phyloP scores from a whole-genome alignment of 2,113 vertebrate species.

The Balaenoptera acutorostrata region DNA sequence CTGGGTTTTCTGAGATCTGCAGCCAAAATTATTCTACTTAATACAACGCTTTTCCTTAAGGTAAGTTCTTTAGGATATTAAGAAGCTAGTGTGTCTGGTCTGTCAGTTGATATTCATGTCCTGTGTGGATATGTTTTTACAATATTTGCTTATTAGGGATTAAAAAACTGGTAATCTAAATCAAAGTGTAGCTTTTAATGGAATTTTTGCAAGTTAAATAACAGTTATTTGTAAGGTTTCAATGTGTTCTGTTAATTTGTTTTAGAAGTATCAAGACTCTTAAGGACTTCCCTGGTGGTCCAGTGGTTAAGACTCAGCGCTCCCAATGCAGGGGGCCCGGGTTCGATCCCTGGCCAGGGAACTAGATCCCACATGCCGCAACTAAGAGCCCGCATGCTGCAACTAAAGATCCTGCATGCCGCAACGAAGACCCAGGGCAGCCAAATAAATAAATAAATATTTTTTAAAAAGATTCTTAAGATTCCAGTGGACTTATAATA shows the following conservation, averaged over 20 bases:
- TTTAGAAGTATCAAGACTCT: neutral
- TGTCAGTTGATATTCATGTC: neutral
- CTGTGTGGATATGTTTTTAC: neutral
- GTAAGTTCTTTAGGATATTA: neutral
- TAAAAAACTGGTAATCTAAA: neutral
- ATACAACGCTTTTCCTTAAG: neutral
- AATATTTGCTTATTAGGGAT: neutral
- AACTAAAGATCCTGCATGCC: too few relatives aligned
- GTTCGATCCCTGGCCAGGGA: too few relatives aligned
- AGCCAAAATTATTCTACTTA: neutral
- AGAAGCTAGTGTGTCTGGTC: neutral
- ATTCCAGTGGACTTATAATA: neutral
- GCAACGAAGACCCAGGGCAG: too few relatives aligned
- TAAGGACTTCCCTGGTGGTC: neutral
- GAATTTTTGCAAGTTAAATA: neutral
- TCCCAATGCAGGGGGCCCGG: too few relatives aligned
- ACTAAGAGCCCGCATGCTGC: too few relatives aligned
- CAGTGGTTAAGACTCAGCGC: too few relatives aligned
- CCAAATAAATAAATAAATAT: too few relatives aligned
- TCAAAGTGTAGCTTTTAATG: neutral
- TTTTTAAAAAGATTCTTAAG: neutral
- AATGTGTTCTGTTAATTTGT: neutral
- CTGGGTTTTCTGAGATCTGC: neutral
- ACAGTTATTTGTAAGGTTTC: neutral
- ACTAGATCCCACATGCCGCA: too few relatives aligned